Evolutionary conservation across 2,888 invertebrate genomes (phyloP).

Genomic region (Dynastes grantii): DNA sequence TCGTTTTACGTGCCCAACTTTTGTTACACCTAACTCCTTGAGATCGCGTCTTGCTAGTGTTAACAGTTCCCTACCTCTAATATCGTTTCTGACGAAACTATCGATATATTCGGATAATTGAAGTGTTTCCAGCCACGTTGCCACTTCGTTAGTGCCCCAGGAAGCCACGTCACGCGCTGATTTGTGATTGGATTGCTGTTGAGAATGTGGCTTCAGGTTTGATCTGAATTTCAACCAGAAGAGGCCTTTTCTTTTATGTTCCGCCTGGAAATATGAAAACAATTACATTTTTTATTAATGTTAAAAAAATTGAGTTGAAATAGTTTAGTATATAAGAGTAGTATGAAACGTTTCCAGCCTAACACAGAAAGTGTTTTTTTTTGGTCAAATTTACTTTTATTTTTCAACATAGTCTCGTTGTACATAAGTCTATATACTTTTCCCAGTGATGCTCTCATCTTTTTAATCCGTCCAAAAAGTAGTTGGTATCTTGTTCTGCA

Average conservation of each 20-base stretch:
- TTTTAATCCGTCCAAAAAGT: too few relatives aligned
- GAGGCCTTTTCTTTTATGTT: conserved; percentile 75
- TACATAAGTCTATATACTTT: too few relatives aligned
- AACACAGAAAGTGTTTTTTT: too few relatives aligned
- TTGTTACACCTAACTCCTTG: conserved; percentile 93
- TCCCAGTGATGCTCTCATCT: too few relatives aligned
- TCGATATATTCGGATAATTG: conserved; percentile 93
- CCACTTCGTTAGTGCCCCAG: conserved; percentile 94
- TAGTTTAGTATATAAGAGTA: neutral
- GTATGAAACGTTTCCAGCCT: too few relatives aligned
- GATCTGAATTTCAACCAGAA: conserved; percentile 81
- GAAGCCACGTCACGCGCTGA: conserved; percentile 71
- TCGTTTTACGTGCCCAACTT: conserved; percentile 96
- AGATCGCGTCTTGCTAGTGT: conserved; percentile 89
- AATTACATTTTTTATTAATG: neutral
- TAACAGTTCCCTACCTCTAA: conserved; percentile 91
- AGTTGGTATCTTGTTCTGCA: too few relatives aligned
- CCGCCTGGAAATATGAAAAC: conserved; percentile 64
- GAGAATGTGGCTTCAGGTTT: conserved; percentile 68
- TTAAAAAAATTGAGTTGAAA: neutral
- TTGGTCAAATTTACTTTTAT: too few relatives aligned
- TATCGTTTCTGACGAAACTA: conserved; percentile 92
- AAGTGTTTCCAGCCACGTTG: conserved; percentile 90
- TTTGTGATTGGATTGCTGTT: conserved; percentile 70
- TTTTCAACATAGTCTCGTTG: too few relatives aligned